phyloP scores from a whole-genome alignment of 1,140 invertebrate species.

The Matsumurasca onukii region DNA sequence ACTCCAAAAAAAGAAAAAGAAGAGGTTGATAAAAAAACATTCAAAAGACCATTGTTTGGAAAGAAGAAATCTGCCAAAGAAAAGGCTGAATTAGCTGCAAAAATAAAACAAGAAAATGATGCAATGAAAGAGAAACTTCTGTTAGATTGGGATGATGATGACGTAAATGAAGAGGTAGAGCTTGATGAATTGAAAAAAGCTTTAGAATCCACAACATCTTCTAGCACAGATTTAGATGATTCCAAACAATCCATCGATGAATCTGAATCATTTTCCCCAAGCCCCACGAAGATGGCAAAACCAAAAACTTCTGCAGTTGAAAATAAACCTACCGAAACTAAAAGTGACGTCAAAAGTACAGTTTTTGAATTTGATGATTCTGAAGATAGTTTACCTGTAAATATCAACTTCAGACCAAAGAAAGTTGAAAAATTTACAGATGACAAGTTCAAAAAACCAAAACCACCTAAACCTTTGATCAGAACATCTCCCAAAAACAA shows the following conservation, averaged over 20 bases:
- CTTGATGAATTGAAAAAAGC: slow-evolving; percentile 17
- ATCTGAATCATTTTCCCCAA: not conserved
- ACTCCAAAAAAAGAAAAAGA: slow-evolving; percentile 26
- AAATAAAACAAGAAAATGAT: slow-evolving; percentile 33
- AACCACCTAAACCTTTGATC: slow-evolving; percentile 17
- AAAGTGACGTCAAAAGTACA: slow-evolving; percentile 12
- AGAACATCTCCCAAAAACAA: not conserved
- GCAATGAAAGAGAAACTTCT: slow-evolving; percentile 32
- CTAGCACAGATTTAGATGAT: not conserved
- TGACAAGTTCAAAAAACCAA: slow-evolving; percentile 27
- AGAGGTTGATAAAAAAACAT: not conserved
- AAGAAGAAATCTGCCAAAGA: slow-evolving; percentile 30
- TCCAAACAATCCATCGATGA: not conserved
- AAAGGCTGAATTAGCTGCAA: slow-evolving; percentile 21
- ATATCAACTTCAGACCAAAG: slow-evolving; percentile 14
- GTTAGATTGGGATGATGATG: slow-evolving; percentile 37
- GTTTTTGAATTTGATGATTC: slow-evolving; percentile 19
- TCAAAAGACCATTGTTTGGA: slow-evolving; percentile 33
- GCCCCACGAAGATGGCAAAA: not conserved
- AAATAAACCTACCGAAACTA: not conserved
- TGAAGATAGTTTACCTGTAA: slow-evolving; percentile 14
- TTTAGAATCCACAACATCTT: not conserved
- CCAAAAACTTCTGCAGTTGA: not conserved
- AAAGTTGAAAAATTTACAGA: slow-evolving; percentile 15
- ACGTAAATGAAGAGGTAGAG: slow-evolving; percentile 28